phyloP scores from a whole-genome alignment of 2,113 vertebrate genomes.

The Aptenodytes forsteri region DNA sequence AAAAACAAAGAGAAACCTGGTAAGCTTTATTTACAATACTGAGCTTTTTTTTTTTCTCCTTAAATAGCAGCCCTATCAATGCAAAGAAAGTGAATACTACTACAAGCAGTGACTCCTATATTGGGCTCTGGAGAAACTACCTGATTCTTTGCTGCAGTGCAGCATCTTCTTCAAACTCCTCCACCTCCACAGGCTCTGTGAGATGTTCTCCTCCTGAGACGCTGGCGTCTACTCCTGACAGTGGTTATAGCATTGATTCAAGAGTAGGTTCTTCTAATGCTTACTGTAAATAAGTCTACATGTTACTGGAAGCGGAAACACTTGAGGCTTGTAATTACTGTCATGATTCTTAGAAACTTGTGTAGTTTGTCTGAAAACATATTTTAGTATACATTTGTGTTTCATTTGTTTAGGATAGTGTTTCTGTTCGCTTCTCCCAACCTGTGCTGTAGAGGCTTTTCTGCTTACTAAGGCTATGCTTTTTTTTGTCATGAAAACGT shows the following conservation, averaged over 20 bases:
- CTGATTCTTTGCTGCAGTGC: conserved; percentile 98
- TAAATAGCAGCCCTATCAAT: conserved; percentile 93
- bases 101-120: conserved; percentile 91
- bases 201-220: conserved; percentile 97
- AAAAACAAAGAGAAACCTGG: background rate
- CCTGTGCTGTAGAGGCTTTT: background rate
- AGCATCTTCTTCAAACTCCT: conserved; percentile 78
- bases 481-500: background rate
- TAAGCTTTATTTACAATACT: background rate
- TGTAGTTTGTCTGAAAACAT: background rate
- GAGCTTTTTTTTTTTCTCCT: background rate
- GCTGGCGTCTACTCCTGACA: conserved; percentile 97
- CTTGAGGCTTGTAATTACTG: background rate
- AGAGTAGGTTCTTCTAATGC: conserved; percentile 78
- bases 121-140: conserved; percentile 98
- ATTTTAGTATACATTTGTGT: background rate
- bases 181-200: conserved; percentile 87
- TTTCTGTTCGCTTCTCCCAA: accelerated
- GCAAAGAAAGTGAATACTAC: conserved; percentile 95
- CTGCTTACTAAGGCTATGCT: background rate
- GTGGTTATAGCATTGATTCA: conserved; percentile 94
- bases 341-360: background rate
- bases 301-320: background rate
- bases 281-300: background rate
- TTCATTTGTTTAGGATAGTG: background rate